Base-by-base conservation (phyloP, 2,888 invertebrate genomes). In the Abrostola tripartita region DNA sequence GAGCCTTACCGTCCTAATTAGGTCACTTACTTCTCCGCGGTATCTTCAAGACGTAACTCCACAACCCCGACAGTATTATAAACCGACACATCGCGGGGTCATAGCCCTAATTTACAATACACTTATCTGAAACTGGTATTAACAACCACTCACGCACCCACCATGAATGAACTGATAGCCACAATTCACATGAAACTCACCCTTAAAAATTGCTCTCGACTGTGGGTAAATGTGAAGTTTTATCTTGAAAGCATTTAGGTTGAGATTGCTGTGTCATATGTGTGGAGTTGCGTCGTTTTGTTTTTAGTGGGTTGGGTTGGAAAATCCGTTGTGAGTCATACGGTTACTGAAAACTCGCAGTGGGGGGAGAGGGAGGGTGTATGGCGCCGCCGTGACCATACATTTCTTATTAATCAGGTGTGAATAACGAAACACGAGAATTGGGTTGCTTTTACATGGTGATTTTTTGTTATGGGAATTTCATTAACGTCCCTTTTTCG, bases 71-170 rank as follows among this genome's bases (percentile, higher is more conserved):
- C 55, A 78, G 62, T 59, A 79, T 61, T 38, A 78, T 67, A 65
- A 78, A 75, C 40, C 87, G 81, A 63, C 88, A 88, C 88, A 88
- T 88, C 63, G 70, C 82, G 72, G 71, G 61, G 68, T 61, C 82
- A 78, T 76, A 58, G 38, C 57, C n/a, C 52, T 59, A 69, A 78
- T 79, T 76, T 76, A 24, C 55, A 65, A 59, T 59, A 61, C 65
- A 62, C 49, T 59, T 68, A 74, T 65, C 70, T 40, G 37, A 50
- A 71, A 69, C 60, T 60, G 51, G 57, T 74, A 66, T n/a, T 44
- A 72, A 81, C 76, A 67, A 77, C 76, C 68, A 73, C 75, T 63
- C 72, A 77, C 67, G 72, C 77, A 68, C 69, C 61, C 74, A 63
- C 61, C 63, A 69, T 81, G 78, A 81, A 81, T 81, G 80, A 71